A percentile compares a stretch with the other conserved stretches of the same genome.
Evolutionary conservation across 2,797 vertebrate genomes (phyloP).

Genomic region (Vireo griseus): DNA sequence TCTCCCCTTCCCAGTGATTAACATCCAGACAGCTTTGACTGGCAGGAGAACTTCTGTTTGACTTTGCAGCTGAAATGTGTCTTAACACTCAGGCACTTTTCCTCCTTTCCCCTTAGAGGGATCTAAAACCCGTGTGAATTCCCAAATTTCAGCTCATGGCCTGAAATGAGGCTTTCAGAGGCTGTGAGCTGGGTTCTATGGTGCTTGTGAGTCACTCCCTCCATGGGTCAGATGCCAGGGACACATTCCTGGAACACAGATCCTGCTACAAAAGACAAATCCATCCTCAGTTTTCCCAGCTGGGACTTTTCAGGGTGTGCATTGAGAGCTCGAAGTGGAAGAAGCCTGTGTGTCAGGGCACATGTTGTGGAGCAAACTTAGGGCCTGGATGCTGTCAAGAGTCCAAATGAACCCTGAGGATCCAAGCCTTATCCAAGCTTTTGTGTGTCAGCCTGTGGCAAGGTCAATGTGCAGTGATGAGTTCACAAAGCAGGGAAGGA

Average conservation of each 20-base stretch:
- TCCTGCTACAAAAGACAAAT: background rate
- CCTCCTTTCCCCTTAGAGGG: background rate
- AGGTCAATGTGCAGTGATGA: background rate
- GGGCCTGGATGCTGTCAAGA: background rate
- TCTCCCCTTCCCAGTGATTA: background rate
- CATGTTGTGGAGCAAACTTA: rapidly evolving
- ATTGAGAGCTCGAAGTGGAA: background rate
- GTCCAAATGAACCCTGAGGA: rapidly evolving
- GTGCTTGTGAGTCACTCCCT: background rate
- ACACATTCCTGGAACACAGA: background rate
- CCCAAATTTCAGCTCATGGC: background rate
- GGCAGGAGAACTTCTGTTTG: background rate
- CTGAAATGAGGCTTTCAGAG: background rate
- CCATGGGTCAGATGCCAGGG: rapidly evolving
- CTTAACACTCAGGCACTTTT: background rate
- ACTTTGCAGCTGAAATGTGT: background rate
- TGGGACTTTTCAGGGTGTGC: background rate
- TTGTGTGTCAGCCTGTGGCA: background rate
- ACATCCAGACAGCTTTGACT: background rate
- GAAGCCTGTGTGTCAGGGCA: background rate
- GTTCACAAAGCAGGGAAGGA: background rate
- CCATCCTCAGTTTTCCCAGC: background rate
- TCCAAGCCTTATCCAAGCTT: background rate
- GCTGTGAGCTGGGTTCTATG: background rate
- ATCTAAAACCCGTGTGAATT: background rate